A percentile compares a stretch with the other conserved stretches of the same genome.
phyloP scores from a whole-genome alignment of 1,140 invertebrate species.

The Trichomalopsis sarcophagae region DNA sequence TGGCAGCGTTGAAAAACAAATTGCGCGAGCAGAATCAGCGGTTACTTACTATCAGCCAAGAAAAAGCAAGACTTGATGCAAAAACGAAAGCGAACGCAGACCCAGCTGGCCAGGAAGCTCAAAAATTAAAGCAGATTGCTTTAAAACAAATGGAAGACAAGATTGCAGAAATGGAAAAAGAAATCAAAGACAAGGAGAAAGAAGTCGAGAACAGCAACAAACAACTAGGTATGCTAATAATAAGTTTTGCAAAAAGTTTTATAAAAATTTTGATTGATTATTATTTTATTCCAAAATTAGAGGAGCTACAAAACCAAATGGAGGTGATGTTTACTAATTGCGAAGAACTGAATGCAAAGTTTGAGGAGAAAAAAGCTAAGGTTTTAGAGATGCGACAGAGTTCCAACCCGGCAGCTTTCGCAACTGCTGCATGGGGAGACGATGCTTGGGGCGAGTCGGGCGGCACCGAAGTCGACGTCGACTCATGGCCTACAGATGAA shows the following conservation, averaged over 20 bases:
- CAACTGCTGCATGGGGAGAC: conserved; percentile 62
- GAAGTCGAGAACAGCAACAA: conserved; percentile 86
- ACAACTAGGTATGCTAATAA: conserved; percentile 75
- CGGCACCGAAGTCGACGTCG: conserved; percentile 63
- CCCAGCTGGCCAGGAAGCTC: conserved; percentile 77
- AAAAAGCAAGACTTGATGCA: conserved; percentile 88
- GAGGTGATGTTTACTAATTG: conserved; percentile 77
- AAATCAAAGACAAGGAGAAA: conserved; percentile 85
- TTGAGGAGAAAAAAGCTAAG: conserved; percentile 77
- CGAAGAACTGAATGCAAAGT: conserved; percentile 76
- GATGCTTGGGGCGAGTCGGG: conserved; percentile 70
- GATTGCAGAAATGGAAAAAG: conserved; percentile 78
- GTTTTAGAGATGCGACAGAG: conserved; percentile 64
- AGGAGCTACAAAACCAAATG: conserved; percentile 81
- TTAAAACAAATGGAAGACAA: conserved; percentile 91
- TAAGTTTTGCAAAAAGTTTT: not conserved
- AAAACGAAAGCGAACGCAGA: conserved; percentile 80
- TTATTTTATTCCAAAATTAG: conserved; percentile 45
- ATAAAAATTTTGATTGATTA: not conserved
- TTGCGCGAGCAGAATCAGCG: conserved; percentile 90
- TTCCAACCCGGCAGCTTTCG: conserved; percentile 52
- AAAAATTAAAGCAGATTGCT: conserved; percentile 86
- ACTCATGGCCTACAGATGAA: conserved; percentile 76
- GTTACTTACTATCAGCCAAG: conserved; percentile 86
- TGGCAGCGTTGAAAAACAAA: conserved; percentile 89